phyloP scores from a whole-genome alignment of 2,797 vertebrate genomes.

The Galago senegalensis region DNA sequence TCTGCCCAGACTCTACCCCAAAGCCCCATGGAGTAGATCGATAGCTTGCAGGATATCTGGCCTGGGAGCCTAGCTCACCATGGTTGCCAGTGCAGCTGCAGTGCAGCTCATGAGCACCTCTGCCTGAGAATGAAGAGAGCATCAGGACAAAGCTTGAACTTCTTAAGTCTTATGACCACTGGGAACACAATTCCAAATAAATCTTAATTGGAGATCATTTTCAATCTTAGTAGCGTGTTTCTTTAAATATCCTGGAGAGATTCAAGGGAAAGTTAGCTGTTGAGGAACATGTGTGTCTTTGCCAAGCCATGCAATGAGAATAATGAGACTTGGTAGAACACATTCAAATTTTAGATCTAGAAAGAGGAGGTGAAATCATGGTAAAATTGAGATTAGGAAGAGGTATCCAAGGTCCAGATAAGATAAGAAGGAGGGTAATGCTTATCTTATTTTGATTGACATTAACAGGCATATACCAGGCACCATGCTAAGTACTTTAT shows the following conservation, averaged over 20 bases:
- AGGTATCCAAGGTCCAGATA: neutral
- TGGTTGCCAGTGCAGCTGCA: too few relatives aligned
- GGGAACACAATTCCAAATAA: constrained; percentile 9
- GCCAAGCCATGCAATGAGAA: constrained; percentile 7
- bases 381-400: constrained; percentile 42
- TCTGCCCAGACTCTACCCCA: too few relatives aligned
- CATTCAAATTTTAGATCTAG: constrained; percentile 38
- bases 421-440: constrained; percentile 12
- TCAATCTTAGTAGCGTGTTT: neutral
- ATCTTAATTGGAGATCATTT: constrained; percentile 43
- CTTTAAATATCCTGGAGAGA: neutral
- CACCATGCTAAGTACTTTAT: neutral
- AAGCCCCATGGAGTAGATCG: too few relatives aligned
- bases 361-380: constrained; percentile 55
- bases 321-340: constrained; percentile 35
- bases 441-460: constrained; percentile 50
- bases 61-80: too few relatives aligned
- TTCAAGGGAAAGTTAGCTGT: neutral
- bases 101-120: too few relatives aligned
- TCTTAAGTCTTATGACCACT: neutral
- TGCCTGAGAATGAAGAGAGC: too few relatives aligned
- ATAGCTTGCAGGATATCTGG: too few relatives aligned
- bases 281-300: neutral
- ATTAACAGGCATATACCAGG: neutral
- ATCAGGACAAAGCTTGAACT: neutral